Evolutionary conservation across 2,113 vertebrate genomes (phyloP), one percentile per base, ranked within the genome.

Genomic region (Vidua macroura): DNA sequence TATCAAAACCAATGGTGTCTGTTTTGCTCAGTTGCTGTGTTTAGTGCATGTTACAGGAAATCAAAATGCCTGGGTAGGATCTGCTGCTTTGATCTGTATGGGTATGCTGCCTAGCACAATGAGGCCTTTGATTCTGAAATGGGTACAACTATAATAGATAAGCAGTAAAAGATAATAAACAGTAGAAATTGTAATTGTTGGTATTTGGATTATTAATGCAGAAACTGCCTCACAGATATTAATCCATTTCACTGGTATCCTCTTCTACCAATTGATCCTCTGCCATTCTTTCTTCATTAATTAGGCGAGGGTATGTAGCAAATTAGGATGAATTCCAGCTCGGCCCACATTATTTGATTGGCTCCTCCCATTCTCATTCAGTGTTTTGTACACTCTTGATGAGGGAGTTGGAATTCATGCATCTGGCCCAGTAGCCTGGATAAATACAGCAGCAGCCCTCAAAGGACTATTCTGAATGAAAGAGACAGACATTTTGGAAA

Each of bases 381-480:
- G 52, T 75, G 93, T 91, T 95, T 96, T 95, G 91, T 92, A 83
- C 62, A 20, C 62, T 91, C 72, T 96, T 95, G 92, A 95, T 88
- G 95, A 97, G 88, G 44, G 76, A 92, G 59, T 49, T 96, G 92
- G 94, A 96, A 97, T 93, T 93, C 55, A 86, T 90, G 88, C 90
- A 95, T 96, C 93, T 93, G 95, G 92, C 92, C 96, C 92, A 7
- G 10, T 74, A 90, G 91, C 77, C 92, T 75, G 83, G 69, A 93
- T 93, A 97, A 97, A 96, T 89, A 85, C 86, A 91, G 60, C 67
- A 95, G 13, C 89, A 92, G 72, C 52, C 83, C 68, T 96, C 92
- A 96, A 93, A 95, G 39, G 69, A 83, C 46, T 95, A 43, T 85
- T 96, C 73, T 94, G 77, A 94, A 82, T 84, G 49, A 93, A 75